phyloP scores from a whole-genome alignment of 1,140 invertebrate genomes.

The Drosophila navojoa region DNA sequence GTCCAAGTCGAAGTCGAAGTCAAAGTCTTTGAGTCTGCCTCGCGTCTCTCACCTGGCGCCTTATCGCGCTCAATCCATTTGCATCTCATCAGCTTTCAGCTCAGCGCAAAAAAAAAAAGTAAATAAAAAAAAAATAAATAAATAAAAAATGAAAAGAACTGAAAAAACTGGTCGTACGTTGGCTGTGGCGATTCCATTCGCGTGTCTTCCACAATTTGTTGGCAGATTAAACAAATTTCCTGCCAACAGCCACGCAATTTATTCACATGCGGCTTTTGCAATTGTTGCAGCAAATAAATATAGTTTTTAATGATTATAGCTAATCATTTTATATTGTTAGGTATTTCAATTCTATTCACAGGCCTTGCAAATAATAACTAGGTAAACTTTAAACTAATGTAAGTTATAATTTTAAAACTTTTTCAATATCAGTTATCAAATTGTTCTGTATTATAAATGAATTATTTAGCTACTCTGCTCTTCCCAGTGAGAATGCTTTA shows the following conservation, averaged over 20 bases:
- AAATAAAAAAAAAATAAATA: background rate
- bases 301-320: background rate
- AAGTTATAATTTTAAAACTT: too few species aligned
- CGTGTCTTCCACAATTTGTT: constrained; percentile 81
- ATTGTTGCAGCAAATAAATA: background rate
- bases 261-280: constrained; percentile 37
- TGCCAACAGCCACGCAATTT: constrained; percentile 76
- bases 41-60: constrained; percentile 47
- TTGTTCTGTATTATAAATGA: too few species aligned
- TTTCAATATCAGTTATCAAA: too few species aligned
- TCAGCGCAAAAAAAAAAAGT: constrained; percentile 24
- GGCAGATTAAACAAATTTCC: constrained; percentile 79
- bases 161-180: constrained; percentile 34
- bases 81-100: constrained; percentile 76
- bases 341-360: too few species aligned
- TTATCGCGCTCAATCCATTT: constrained; percentile 76
- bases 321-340: too few species aligned
- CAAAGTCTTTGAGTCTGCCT: background rate
- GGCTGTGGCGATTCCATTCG: constrained; percentile 55
- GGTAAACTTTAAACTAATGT: too few species aligned
- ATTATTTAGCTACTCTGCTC: too few species aligned
- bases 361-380: too few species aligned
- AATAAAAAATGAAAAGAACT: background rate
- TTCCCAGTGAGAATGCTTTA: too few species aligned
- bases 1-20: constrained; percentile 4